Evolutionary conservation across 2,797 vertebrate species (phyloP), one percentile per base, ranked within the genome.

Genomic region (Acomys russatus): DNA sequence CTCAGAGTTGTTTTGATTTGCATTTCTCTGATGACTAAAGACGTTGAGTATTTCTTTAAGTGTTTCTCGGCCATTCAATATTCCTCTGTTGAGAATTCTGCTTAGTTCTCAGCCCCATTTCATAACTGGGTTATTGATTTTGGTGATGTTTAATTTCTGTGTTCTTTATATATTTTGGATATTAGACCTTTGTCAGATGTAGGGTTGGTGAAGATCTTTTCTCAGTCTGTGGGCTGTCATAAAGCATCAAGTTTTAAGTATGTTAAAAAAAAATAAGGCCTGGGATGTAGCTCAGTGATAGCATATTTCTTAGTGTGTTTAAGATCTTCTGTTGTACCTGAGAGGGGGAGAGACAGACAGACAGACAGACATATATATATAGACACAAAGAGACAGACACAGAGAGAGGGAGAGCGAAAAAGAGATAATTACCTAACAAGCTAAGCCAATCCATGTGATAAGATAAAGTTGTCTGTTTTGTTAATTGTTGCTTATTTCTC

Each of bases 401-500:
- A 17, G 33, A 33, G 33, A 70, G 30, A n/a, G 66, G 22, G 17
- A 38, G 70, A 73, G 70, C 20, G 7, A 73, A 70, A 91, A 85
- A 94, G 54, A 79, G 35, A 35, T 68, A 0, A 0, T 92, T 88
- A 59, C 23, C 17, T 85, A 66, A 54, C 68, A 61, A 94, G 0
- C 4, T 88, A 49, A 89, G 54, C 8, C 3, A 82, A 17, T 86
- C 22, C 25, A 0, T 74, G 3, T 77, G 73, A 30, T 49, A 25
- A 30, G 11, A 0, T 35, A 79, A 90, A 33, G 0, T 28, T 92
- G 54, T 1, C 23, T 54, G 33, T 66, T 95, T 88, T 71, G 33
- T 91, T 94, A 54, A 8, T 35, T 30, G 9, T 76, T 88, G 35
- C 10, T 91, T 74, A 88, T 82, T 92, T 44, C 9, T 85, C 83